Conservation (phyloP, 1,140 invertebrate species). For the Megalonaias nervosa region DNA sequence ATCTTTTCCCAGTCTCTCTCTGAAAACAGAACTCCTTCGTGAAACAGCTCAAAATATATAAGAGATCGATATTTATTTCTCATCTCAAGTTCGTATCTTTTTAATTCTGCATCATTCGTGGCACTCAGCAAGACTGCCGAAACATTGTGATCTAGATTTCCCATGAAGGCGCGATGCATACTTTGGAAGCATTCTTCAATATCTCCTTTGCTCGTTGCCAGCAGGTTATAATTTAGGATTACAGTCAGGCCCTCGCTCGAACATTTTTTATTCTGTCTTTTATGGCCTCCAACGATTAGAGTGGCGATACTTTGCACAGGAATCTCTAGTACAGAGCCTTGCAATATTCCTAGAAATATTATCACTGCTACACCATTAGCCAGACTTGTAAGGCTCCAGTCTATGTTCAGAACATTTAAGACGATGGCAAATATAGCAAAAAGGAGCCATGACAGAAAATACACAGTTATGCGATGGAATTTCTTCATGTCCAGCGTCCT, state of each 20-base stretch:
- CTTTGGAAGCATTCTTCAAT: conserved; percentile 55
- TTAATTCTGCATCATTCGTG: conserved; percentile 43
- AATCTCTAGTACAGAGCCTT: conserved; percentile 54
- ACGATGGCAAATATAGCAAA: conserved; percentile 35
- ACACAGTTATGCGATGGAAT: conserved; percentile 35
- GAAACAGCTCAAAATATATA: conserved; percentile 55
- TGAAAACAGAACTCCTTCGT: conserved; percentile 50
- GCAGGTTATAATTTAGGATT: conserved; percentile 59
- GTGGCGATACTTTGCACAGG: conserved; percentile 48
- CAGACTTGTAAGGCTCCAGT: conserved; percentile 44
- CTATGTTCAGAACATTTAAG: conserved; percentile 55
- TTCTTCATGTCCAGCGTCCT: too few species aligned
- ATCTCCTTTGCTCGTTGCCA: conserved; percentile 51
- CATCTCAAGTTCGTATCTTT: conserved; percentile 45
- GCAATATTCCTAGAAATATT: conserved; percentile 47
- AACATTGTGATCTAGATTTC: conserved; percentile 48
- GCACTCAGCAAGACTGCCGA: conserved; percentile 57
- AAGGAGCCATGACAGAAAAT: conserved; percentile 50
- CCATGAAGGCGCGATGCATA: conserved; percentile 60
- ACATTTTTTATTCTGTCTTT: conserved; percentile 21
- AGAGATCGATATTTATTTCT: conserved; percentile 48
- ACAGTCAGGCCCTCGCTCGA: conserved; percentile 38
- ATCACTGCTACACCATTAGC: conserved; percentile 45
- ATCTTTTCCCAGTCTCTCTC: conserved; percentile 32
- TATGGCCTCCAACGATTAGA: conserved; percentile 50